Conservation (phyloP, 92 coral and sea anemone species). For the Porites evermanni region DNA sequence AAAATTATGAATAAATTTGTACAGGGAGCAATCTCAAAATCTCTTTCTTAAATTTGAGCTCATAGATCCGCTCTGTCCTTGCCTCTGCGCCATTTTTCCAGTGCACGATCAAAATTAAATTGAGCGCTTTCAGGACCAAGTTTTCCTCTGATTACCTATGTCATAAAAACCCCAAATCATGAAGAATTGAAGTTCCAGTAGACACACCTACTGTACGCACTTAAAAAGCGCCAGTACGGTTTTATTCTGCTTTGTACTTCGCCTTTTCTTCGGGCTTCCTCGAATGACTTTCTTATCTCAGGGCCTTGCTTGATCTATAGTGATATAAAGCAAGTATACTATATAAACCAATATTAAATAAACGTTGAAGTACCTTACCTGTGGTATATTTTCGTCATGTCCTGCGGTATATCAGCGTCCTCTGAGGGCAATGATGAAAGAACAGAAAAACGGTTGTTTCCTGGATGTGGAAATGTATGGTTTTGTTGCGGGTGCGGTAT, state of each 20-base stretch:
- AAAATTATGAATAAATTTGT: conserved; percentile 5
- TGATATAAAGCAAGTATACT: too few species aligned
- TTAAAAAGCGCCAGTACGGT: conserved; percentile 17
- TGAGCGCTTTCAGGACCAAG: conserved; percentile 2
- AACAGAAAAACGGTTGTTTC: too few species aligned
- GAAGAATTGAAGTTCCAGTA: conserved; percentile 14
- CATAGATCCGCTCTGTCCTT: conserved; percentile 46
- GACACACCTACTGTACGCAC: conserved; percentile 39
- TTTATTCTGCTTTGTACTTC: conserved; percentile 21
- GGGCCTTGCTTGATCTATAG: neutral
- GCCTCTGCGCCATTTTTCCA: conserved; percentile 43
- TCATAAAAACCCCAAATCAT: conserved; percentile 28
- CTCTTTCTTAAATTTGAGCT: conserved; percentile 38
- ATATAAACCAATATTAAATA: too few species aligned
- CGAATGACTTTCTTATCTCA: conserved; percentile 13
- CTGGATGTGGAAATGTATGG: too few species aligned
- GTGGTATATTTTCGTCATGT: too few species aligned
- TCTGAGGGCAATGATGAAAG: too few species aligned
- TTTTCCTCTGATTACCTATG: neutral
- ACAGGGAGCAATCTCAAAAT: conserved; percentile 17
- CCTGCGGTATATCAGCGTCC: too few species aligned
- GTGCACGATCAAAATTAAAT: conserved; percentile 32
- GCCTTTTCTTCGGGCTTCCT: conserved; percentile 26
- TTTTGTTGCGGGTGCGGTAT: too few species aligned
- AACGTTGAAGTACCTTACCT: too few species aligned